phyloP scores from a whole-genome alignment of 1,140 invertebrate genomes.

The Zaprionus tsacasi region DNA sequence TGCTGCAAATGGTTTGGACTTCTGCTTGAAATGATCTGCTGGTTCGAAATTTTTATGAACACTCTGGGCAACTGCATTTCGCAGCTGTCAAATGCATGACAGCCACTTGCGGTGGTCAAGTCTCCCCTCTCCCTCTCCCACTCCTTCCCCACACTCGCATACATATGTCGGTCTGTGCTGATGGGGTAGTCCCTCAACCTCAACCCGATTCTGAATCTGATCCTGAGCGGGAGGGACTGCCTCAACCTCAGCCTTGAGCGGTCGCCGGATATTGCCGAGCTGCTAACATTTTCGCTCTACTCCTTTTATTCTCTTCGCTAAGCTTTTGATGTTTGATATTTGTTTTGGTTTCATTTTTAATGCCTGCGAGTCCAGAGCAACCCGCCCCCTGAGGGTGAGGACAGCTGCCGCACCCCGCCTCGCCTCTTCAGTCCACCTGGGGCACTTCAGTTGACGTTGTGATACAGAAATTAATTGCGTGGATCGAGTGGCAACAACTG shows the following conservation, averaged over 20 bases:
- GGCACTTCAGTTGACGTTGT: slow-evolving; percentile 63
- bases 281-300: slow-evolving; percentile 28
- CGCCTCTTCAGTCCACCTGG: slow-evolving; percentile 17
- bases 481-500: slow-evolving; percentile 72
- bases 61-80: background rate
- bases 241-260: background rate
- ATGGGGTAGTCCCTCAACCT: background rate
- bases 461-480: slow-evolving; percentile 81
- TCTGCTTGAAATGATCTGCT: background rate
- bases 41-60: background rate
- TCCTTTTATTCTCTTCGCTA: slow-evolving; percentile 38
- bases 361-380: slow-evolving; percentile 39
- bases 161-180: background rate
- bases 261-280: slow-evolving; percentile 62
- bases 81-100: slow-evolving; percentile 7
- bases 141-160: background rate
- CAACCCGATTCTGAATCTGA: background rate
- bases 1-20: background rate
- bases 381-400: slow-evolving; percentile 31
- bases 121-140: background rate
- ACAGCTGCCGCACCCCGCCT: slow-evolving; percentile 33
- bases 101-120: background rate
- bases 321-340: slow-evolving; percentile 78
- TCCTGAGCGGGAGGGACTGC: background rate
- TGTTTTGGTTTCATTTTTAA: slow-evolving; percentile 81